Base-by-base conservation (phyloP, 1,140 invertebrate genomes). In the Drosophila baimaii region DNA sequence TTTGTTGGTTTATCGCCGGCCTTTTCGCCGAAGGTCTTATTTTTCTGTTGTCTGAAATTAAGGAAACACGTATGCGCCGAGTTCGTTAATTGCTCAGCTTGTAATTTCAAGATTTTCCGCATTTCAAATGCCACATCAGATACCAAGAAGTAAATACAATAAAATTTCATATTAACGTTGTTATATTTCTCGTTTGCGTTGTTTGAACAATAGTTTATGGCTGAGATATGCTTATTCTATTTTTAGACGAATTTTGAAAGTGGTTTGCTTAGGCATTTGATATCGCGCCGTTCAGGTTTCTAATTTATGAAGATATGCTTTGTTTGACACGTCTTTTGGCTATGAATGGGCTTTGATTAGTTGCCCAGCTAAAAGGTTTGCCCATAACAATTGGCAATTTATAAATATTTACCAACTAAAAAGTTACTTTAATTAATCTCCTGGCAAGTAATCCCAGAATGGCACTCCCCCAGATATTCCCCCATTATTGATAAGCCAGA, bases 71-170 rank as follows among this genome's bases (percentile, higher is more conserved):
- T 68, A 59, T 66, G 33, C 41, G 41, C 29, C 39, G 46, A 62
- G 71, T 72, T 69, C 72, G 66, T 82, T 79, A 86, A 86, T 86
- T 88, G 79, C 68, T 71, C 52, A 86, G 58, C 78, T 76, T 79
- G 71, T 77, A 73, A 61, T 77, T 81, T 76, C 46, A 65, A 58
- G 57, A 58, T 73, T 73, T 81, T 81, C 68, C 61, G 73, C 61
- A 73, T 73, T 43, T 46, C 10, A 57, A 57, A 64, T 37, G 58
- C 59, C 39, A 57, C 63, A 51, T 29, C 61, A 54, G 59, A 57
- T 44, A 49, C 68, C 52, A 29, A 57, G 57, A 46, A 52, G 37
- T 15, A 54, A 41, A 59, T 70, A 47, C 58, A 44, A 64, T 69
- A 31, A 37, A 66, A 58, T 66, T 55, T 44, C 29, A 62, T 62